A percentile compares a stretch with the other conserved stretches of the same genome.
phyloP scores from a whole-genome alignment of 1,140 invertebrate species.

The Subanguina moxae region DNA sequence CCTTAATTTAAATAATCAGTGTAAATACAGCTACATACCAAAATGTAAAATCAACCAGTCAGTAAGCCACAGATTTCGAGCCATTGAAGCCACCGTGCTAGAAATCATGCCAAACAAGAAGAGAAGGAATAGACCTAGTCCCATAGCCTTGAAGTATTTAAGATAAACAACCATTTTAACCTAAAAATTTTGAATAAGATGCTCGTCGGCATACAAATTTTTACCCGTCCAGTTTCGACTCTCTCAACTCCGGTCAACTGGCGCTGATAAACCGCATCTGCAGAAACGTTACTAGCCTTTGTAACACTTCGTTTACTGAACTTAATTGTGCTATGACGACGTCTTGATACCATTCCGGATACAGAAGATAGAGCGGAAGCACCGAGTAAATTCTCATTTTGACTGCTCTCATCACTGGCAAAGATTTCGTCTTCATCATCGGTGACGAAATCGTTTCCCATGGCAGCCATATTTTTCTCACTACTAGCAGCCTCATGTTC shows the following conservation, averaged over 20 bases:
- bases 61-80: slow-evolving; percentile 55
- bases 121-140: slow-evolving; percentile 41
- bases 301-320: slow-evolving; percentile 30
- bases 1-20: slow-evolving; percentile 35
- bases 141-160: slow-evolving; percentile 54
- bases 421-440: slow-evolving; percentile 8
- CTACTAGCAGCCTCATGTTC: neutral
- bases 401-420: neutral
- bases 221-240: slow-evolving; percentile 57
- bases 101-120: slow-evolving; percentile 50
- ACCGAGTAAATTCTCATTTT: slow-evolving; percentile 43
- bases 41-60: slow-evolving; percentile 52
- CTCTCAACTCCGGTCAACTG: slow-evolving; percentile 37
- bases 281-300: slow-evolving; percentile 26
- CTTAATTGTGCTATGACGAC: slow-evolving; percentile 22
- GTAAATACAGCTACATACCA: slow-evolving; percentile 39
- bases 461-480: slow-evolving; percentile 6
- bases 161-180: slow-evolving; percentile 48
- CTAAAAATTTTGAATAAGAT: slow-evolving; percentile 20
- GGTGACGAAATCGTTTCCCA: slow-evolving; percentile 11
- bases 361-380: slow-evolving; percentile 54
- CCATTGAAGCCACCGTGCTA: slow-evolving; percentile 51
- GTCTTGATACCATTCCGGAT: slow-evolving; percentile 43
- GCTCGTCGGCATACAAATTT: neutral
- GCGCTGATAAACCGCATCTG: slow-evolving; percentile 8